Evolutionary conservation across 2,113 vertebrate species (phyloP).

Genomic region (Tychaedon coryphoeus): DNA sequence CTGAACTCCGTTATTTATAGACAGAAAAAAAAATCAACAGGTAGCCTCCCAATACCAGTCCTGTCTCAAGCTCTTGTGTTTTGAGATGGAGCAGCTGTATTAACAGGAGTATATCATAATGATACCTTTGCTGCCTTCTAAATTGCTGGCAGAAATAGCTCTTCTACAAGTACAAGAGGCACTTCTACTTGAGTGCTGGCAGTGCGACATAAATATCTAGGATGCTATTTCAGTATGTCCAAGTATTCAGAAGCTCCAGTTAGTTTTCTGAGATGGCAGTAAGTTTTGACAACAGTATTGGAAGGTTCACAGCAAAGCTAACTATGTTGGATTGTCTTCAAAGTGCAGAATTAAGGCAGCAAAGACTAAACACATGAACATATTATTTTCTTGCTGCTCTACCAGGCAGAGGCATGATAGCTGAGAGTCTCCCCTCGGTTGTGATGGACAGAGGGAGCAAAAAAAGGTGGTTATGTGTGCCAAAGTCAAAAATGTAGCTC

Average conservation of each 20-base stretch:
- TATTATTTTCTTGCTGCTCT: neutral
- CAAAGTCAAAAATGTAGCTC: neutral
- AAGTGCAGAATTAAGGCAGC: neutral
- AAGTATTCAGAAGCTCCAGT: neutral
- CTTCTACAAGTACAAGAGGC: neutral
- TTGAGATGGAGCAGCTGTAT: neutral
- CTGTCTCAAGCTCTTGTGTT: neutral
- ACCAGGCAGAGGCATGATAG: neutral
- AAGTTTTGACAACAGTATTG: neutral
- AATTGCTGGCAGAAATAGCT: slow-evolving; percentile 3
- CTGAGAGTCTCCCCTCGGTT: neutral
- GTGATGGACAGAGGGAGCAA: neutral
- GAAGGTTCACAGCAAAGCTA: neutral
- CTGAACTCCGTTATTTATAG: neutral
- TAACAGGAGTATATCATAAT: neutral
- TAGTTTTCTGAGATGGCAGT: neutral
- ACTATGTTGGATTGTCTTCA: neutral
- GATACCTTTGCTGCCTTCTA: slow-evolving; percentile 2
- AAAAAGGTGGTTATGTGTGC: neutral
- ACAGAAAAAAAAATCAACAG: neutral
- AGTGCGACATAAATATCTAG: neutral
- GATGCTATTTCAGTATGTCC: neutral
- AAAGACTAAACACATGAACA: neutral
- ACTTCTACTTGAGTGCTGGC: neutral
- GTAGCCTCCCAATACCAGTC: neutral